A percentile compares a stretch with the other conserved stretches of the same genome.
phyloP scores from a whole-genome alignment of 2,113 vertebrate species.

The Lethenteron reissneri region DNA sequence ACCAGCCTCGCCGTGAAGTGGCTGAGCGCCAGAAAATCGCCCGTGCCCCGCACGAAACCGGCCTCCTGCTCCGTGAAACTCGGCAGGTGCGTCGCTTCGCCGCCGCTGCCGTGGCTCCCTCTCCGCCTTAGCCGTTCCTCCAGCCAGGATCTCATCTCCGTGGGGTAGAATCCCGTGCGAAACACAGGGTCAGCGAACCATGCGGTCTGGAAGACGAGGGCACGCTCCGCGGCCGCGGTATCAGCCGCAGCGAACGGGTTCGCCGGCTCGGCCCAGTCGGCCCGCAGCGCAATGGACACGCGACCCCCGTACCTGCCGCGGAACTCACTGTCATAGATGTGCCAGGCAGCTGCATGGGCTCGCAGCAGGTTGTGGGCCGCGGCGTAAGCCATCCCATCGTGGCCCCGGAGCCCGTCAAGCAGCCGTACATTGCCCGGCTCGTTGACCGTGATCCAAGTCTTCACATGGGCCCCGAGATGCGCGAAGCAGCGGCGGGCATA shows the following conservation, averaged over 20 bases:
- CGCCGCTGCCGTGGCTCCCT: constrained; percentile 26
- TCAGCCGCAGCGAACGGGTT: constrained; percentile 55
- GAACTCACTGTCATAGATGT: constrained; percentile 45
- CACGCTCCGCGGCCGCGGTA: constrained; percentile 43
- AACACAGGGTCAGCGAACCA: constrained; percentile 88
- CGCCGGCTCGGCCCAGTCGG: constrained; percentile 78
- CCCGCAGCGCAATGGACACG: constrained; percentile 60
- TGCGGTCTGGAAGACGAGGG: constrained; percentile 54
- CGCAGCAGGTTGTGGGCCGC: constrained; percentile 57
- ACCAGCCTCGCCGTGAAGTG: constrained; percentile 72
- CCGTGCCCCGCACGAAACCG: constrained; percentile 45
- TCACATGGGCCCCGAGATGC: constrained; percentile 43
- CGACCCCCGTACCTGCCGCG: constrained; percentile 43
- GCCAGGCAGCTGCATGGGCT: constrained; percentile 66
- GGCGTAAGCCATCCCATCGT: constrained; percentile 34
- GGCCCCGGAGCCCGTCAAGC: not conserved
- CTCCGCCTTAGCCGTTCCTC: constrained; percentile 13
- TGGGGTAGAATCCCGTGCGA: constrained; percentile 61
- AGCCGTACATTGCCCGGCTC: constrained; percentile 35
- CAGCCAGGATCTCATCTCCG: constrained; percentile 58
- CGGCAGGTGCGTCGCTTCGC: constrained; percentile 40
- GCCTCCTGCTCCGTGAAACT: constrained; percentile 52
- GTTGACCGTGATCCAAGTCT: constrained; percentile 75
- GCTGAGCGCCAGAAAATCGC: constrained; percentile 74
- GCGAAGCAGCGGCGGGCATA: constrained; percentile 62